phyloP scores from a whole-genome alignment of 2,888 invertebrate species.

The Agonum fuliginosum region DNA sequence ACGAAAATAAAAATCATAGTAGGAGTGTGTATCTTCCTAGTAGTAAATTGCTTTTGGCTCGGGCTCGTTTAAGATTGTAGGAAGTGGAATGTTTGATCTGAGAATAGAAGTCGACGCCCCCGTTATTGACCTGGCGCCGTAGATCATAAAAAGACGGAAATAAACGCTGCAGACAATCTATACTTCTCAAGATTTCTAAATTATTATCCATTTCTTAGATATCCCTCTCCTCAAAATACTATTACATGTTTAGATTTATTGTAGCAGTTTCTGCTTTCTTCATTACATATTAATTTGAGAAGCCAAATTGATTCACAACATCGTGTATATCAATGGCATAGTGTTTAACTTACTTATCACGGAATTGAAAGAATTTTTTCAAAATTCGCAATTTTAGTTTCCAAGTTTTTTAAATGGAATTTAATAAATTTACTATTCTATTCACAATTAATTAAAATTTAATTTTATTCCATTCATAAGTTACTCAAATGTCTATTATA shows the following conservation, averaged over 20 bases:
- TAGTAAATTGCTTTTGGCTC: conserved; percentile 8
- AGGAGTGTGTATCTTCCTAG: conserved; percentile 12
- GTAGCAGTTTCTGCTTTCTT: too few relatives aligned
- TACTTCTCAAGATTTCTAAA: not conserved
- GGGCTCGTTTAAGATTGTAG: conserved; percentile 23
- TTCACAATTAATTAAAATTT: too few relatives aligned
- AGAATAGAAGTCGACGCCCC: conserved; percentile 55
- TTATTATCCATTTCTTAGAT: not conserved
- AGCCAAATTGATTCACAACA: too few relatives aligned
- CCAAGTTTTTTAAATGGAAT: too few relatives aligned
- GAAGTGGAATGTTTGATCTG: conserved; percentile 50
- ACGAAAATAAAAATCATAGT: conserved; percentile 38
- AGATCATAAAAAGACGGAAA: conserved; percentile 42
- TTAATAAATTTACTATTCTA: too few relatives aligned
- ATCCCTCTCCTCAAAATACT: not conserved
- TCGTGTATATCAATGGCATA: too few relatives aligned
- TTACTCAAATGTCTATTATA: too few relatives aligned
- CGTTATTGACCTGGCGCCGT: conserved; percentile 48
- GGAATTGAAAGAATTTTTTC: too few relatives aligned
- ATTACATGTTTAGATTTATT: not conserved
- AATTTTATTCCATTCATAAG: too few relatives aligned
- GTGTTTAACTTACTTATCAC: too few relatives aligned
- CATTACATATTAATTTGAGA: too few relatives aligned
- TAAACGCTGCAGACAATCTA: conserved; percentile 26
- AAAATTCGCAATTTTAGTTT: too few relatives aligned